These are phyloP conservation scores for Cactoblastis cactorum DNA, from an alignment of 2,888 invertebrate genomes.

Conservation along the genomic window DNA sequence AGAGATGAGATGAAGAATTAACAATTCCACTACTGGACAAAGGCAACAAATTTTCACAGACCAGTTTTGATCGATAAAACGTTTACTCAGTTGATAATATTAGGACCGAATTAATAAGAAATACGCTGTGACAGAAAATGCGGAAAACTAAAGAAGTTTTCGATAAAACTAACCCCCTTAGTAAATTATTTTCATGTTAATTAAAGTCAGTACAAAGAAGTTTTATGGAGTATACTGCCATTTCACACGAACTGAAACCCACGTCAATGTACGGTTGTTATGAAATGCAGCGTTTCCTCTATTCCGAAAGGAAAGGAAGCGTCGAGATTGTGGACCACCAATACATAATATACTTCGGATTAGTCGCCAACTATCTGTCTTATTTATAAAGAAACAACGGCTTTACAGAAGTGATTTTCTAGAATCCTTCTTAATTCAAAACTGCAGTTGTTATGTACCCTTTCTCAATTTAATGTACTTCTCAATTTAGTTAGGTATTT, in stretches of 20 bases:
- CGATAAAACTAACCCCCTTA: too few species aligned
- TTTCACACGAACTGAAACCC: not conserved
- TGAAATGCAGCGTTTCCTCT: slow-evolving; percentile 4
- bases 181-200: too few species aligned
- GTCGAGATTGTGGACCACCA: not conserved
- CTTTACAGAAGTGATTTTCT: too few species aligned
- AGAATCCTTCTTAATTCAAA: too few species aligned
- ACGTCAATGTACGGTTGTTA: slow-evolving; percentile 4
- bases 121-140: not conserved
- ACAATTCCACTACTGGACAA: too few species aligned
- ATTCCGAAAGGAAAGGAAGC: slow-evolving; percentile 9
- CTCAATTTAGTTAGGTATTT: too few species aligned
- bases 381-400: too few species aligned
- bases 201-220: not conserved
- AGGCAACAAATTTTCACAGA: too few species aligned
- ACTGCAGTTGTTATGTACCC: too few species aligned
- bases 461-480: too few species aligned
- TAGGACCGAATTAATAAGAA: not conserved
- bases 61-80: too few species aligned
- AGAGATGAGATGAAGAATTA: too few species aligned
- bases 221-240: not conserved
- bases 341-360: not conserved
- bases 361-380: not conserved
- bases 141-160: not conserved
- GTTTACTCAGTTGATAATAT: not conserved